Conservation (phyloP, 2,888 invertebrate genomes). For the Aspidapion aeneum region DNA sequence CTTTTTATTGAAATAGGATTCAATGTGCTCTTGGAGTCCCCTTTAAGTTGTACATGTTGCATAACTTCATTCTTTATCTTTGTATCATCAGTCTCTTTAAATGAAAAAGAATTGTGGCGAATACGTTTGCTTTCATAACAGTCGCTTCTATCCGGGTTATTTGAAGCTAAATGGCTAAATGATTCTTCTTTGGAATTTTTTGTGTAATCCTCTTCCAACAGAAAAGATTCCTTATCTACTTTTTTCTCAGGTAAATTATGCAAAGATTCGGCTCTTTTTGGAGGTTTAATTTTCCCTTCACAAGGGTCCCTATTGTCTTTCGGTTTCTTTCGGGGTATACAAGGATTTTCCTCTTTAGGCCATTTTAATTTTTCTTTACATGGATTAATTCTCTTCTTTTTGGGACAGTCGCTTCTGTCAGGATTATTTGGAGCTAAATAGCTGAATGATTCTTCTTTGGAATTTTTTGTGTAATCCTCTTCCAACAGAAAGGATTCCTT, state of each 20-base stretch:
- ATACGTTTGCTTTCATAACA: background rate
- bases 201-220: too few species aligned
- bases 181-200: background rate
- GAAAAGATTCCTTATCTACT: too few species aligned
- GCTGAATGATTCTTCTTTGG: background rate
- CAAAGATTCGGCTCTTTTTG: background rate
- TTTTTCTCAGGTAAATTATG: too few species aligned
- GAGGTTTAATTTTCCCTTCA: constrained; percentile 4
- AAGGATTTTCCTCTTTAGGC: background rate
- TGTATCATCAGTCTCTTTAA: too few species aligned
- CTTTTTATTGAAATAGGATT: too few species aligned
- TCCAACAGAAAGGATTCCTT: too few species aligned
- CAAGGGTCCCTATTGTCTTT: constrained; percentile 15
- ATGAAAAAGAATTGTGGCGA: too few species aligned
- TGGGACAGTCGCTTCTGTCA: background rate
- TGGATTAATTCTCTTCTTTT: background rate
- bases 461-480: too few species aligned
- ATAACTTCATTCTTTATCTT: too few species aligned
- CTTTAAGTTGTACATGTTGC: too few species aligned
- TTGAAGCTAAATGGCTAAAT: background rate
- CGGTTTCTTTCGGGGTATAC: background rate
- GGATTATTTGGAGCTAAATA: background rate
- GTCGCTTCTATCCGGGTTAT: background rate
- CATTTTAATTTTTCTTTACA: background rate
- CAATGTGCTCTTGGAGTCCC: too few species aligned